A percentile compares a stretch with the other conserved stretches of the same genome.
phyloP scores from a whole-genome alignment of 2,797 vertebrate genomes.

The Trachurus trachurus region DNA sequence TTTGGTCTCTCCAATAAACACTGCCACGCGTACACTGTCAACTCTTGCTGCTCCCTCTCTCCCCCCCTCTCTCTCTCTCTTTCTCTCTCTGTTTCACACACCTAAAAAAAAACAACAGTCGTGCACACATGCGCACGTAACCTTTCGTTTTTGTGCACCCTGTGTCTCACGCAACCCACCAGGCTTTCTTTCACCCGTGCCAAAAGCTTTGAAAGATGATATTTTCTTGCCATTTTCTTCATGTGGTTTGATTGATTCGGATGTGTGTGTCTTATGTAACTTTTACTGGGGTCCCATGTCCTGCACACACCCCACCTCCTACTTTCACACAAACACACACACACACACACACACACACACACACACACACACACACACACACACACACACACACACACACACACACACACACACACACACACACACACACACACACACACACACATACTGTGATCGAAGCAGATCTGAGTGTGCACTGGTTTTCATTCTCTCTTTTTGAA shows the following conservation, averaged over 20 bases:
- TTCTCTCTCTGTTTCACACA: conserved; percentile 27
- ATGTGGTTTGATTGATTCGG: conserved; percentile 47
- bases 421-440: background rate
- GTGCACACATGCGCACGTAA: conserved; percentile 21
- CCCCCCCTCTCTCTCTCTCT: conserved; percentile 43
- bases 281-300: background rate
- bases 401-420: background rate
- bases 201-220: background rate
- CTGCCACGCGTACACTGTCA: conserved; percentile 95
- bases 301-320: no score
- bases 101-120: background rate
- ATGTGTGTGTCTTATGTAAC: conserved; percentile 19
- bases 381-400: background rate
- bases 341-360: background rate
- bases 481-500: background rate
- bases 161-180: conserved; percentile 7
- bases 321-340: background rate
- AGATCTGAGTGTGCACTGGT: background rate
- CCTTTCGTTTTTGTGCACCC: conserved; percentile 33
- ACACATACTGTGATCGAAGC: background rate
- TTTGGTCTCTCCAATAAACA: conserved; percentile 93
- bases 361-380: background rate
- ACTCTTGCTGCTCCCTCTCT: conserved; percentile 70
- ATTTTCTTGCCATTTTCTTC: conserved; percentile 6
- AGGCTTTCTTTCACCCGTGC: conserved; percentile 9